Evolutionary conservation across 2,113 vertebrate species (phyloP), one percentile per base, ranked within the genome.

Genomic region (Falcunculus frontatus): DNA sequence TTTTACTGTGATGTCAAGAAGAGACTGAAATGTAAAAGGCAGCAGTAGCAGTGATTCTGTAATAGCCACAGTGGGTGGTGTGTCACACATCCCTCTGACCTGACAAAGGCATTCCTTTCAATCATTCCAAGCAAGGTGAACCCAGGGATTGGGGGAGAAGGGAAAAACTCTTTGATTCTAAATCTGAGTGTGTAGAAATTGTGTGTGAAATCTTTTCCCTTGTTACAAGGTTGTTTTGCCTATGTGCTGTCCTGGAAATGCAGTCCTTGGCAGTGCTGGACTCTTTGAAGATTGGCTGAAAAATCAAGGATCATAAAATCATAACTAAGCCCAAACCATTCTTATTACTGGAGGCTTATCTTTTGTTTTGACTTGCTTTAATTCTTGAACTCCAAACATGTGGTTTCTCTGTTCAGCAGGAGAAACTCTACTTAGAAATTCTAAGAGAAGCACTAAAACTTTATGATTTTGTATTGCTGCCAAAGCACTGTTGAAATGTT

Each of bases 341-440:
- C 16, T 72, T 87, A 6, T 23, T 56, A 18, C 25, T 80, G 53
- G 23, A 49, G 78, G n/a, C 7, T 84, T 95, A 32, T n/a, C 17
- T 86, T 92, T 41, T 76, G 32, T 83, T 96, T 94, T 93, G 81
- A 30, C 64, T 52, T 80, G 18, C 22, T 65, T 76, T 74, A 27
- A 32, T 78, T 87, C 60, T 65, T 62, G 50, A 59, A 13, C 53
- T 80, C 69, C 33, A 68, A 57, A 30, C 22, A 6, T 9, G 11
- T 47, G 20, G 16, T 89, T 78, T 87, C 50, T 59, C 16, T 67
- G 13, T 59, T 78, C 55, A 74, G 50, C 18, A 25, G 44, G 25
- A 86, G 42, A 42, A 80, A 35, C 53, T 63, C 56, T 63, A 3
- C 52, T 52, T 22, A 16, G 47, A 68, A 63, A 35, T 72, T 50